These are phyloP conservation scores for Drosophila falleni DNA, from an alignment of 2,888 invertebrate genomes.

Conservation along the genomic window DNA sequence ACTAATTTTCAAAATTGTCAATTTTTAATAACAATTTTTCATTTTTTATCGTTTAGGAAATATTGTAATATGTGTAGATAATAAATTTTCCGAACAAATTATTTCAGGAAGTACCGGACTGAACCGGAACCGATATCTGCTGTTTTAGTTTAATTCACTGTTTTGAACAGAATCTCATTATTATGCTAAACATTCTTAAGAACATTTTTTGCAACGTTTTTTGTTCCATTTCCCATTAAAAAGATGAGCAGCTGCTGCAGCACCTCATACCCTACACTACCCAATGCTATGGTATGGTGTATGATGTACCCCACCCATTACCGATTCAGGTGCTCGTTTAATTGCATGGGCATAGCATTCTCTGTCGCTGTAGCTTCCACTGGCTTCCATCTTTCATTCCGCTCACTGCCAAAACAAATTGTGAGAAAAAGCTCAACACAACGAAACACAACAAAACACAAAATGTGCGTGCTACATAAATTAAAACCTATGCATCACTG, in stretches of 20 bases:
- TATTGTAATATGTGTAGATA: too few relatives aligned
- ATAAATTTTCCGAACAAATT: too few relatives aligned
- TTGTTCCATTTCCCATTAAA: constrained; percentile 76
- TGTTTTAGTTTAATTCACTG: not conserved
- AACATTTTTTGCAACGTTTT: constrained; percentile 50
- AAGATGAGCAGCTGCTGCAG: constrained; percentile 37
- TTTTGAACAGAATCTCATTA: constrained; percentile 15
- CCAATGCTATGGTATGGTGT: not conserved
- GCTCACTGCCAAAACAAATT: constrained; percentile 76
- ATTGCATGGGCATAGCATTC: constrained; percentile 67
- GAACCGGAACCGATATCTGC: too few relatives aligned
- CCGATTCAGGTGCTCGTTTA: constrained; percentile 69
- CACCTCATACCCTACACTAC: not conserved
- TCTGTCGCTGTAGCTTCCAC: constrained; percentile 14
- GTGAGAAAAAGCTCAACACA: constrained; percentile 73
- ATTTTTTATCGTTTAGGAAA: too few relatives aligned
- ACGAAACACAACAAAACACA: constrained; percentile 46
- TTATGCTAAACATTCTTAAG: constrained; percentile 24
- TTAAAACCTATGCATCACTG: constrained; percentile 80
- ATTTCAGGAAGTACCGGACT: too few relatives aligned
- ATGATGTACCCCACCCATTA: constrained; percentile 18
- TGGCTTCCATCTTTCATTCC: constrained; percentile 49
- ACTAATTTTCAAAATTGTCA: too few relatives aligned
- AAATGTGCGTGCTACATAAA: constrained; percentile 80
- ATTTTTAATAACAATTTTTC: too few relatives aligned